phyloP scores from a whole-genome alignment of 2,113 vertebrate species.

The Larimichthys polyactis region DNA sequence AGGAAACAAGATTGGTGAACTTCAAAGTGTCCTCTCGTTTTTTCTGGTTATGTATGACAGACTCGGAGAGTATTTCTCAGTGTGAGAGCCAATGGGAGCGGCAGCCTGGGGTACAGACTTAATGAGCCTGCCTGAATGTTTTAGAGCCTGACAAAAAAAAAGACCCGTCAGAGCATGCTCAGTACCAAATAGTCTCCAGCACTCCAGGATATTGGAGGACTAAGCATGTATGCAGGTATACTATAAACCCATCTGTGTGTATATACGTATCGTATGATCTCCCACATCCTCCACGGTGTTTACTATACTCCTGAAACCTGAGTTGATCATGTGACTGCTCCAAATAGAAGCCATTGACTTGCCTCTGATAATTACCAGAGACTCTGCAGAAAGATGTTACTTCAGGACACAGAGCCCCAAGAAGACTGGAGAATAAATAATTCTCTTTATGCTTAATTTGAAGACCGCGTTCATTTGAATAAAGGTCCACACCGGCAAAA shows the following conservation, averaged over 20 bases:
- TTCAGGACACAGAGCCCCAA: constrained; percentile 24
- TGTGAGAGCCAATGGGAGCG: constrained; percentile 70
- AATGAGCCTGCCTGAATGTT: constrained; percentile 80
- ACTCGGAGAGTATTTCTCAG: constrained; percentile 70
- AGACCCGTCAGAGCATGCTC: constrained; percentile 56
- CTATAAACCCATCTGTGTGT: constrained; percentile 9
- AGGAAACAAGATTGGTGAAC: constrained; percentile 69
- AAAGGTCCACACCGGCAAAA: neutral
- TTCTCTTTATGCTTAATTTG: constrained; percentile 31
- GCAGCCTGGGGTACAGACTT: constrained; percentile 74
- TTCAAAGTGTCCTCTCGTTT: constrained; percentile 78
- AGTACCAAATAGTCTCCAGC: constrained; percentile 41
- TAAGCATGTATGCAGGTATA: constrained; percentile 22
- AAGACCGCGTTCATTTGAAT: constrained; percentile 7
- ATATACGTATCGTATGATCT: constrained; percentile 4
- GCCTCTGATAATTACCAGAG: constrained; percentile 27
- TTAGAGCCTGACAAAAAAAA: constrained; percentile 64
- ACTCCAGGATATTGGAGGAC: constrained; percentile 22
- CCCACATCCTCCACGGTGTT: constrained; percentile 10
- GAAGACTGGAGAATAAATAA: constrained; percentile 14
- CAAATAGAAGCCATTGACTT: constrained; percentile 33
- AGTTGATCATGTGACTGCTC: constrained; percentile 52
- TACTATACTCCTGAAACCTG: constrained; percentile 46
- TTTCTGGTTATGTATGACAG: constrained; percentile 72
- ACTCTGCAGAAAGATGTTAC: constrained; percentile 26